Conservation (phyloP, 2,888 invertebrate species). For the Trachelus troglodyta region DNA sequence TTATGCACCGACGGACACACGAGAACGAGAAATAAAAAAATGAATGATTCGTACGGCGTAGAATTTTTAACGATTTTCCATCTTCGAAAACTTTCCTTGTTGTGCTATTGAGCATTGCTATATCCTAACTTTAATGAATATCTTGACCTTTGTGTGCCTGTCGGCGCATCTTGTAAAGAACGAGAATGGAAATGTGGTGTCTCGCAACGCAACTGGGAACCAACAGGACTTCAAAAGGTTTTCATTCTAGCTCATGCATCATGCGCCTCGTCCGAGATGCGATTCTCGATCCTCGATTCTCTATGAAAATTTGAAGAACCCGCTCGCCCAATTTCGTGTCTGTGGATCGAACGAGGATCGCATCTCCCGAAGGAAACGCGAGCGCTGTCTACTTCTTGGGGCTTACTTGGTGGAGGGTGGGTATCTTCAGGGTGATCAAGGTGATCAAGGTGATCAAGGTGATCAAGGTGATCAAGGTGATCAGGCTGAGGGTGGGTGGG, state of each 20-base stretch:
- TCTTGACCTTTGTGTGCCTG: background rate
- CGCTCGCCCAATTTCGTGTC: background rate
- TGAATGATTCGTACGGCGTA: too few species aligned
- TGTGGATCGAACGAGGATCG: background rate
- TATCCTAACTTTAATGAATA: too few species aligned
- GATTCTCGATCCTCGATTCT: background rate
- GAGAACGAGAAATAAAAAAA: background rate
- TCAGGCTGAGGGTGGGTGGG: background rate
- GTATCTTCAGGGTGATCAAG: background rate
- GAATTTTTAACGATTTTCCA: too few species aligned
- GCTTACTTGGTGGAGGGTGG: background rate
- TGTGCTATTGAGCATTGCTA: too few species aligned
- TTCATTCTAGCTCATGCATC: background rate
- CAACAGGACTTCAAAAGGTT: background rate
- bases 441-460: too few species aligned
- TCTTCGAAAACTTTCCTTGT: too few species aligned
- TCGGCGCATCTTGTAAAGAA: background rate
- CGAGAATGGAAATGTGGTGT: background rate
- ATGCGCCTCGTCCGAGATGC: background rate
- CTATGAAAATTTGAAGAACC: background rate
- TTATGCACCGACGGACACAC: background rate
- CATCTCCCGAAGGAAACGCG: background rate
- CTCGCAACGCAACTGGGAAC: background rate
- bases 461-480: too few species aligned
- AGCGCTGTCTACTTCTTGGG: background rate